Evolutionary conservation across 2,888 invertebrate species (phyloP).

Genomic region (Pterostichus niger): DNA sequence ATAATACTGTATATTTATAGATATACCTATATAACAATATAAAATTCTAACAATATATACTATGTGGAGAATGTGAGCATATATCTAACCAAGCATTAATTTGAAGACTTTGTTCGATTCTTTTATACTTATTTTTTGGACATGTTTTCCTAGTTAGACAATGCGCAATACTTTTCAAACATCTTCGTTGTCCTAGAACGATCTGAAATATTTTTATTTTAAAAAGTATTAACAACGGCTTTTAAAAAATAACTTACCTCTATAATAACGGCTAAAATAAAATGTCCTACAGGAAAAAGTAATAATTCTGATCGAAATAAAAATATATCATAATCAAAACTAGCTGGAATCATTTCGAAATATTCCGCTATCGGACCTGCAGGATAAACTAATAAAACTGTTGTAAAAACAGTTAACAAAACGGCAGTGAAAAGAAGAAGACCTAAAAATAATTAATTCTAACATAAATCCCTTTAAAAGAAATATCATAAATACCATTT

Average conservation of each 20-base stretch:
- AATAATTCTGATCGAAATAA: constrained; percentile 80
- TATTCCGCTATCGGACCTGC: constrained; percentile 78
- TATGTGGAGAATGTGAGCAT: constrained; percentile 42
- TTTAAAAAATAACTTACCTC: constrained; percentile 78
- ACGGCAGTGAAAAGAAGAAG: constrained; percentile 81
- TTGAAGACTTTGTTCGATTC: constrained; percentile 69
- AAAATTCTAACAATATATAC: constrained; percentile 41
- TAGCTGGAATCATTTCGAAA: constrained; percentile 80
- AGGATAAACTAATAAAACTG: constrained; percentile 81
- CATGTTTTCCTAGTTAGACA: constrained; percentile 72
- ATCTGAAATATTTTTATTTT: constrained; percentile 69
- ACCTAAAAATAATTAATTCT: constrained; percentile 75
- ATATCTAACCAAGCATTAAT: constrained; percentile 63
- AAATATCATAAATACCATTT: constrained; percentile 77
- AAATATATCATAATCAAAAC: constrained; percentile 74
- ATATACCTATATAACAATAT: constrained; percentile 5
- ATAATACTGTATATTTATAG: not conserved
- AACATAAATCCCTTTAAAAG: not conserved
- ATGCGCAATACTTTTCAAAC: constrained; percentile 73
- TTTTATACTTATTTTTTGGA: constrained; percentile 75
- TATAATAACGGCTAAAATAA: constrained; percentile 80
- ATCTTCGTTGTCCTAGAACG: constrained; percentile 72
- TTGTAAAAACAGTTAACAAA: constrained; percentile 80
- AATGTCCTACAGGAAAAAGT: constrained; percentile 80
- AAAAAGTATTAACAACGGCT: not conserved